These are phyloP conservation scores for Meteorus cinctellus DNA, from an alignment of 2,888 invertebrate species.

Conservation along the genomic window DNA sequence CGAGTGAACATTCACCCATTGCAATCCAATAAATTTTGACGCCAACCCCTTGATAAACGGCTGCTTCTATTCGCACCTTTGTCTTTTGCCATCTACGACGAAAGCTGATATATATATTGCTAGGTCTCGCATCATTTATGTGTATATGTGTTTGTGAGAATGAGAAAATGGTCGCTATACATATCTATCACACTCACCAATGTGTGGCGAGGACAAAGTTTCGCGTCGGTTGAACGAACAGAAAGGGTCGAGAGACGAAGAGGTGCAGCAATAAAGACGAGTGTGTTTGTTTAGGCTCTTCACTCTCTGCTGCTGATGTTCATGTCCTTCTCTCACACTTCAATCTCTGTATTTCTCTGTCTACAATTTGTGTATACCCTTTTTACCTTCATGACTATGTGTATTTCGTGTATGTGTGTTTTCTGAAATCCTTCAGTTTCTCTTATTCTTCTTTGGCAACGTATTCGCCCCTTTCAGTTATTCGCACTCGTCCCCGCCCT, in stretches of 20 bases:
- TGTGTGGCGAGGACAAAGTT: slow-evolving; percentile 55
- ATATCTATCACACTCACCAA: slow-evolving; percentile 33
- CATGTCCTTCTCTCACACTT: slow-evolving; percentile 35
- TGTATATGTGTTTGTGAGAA: slow-evolving; percentile 15
- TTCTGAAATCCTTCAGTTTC: slow-evolving; percentile 39
- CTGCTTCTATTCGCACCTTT: slow-evolving; percentile 33
- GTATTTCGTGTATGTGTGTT: slow-evolving; percentile 34
- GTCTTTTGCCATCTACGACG: slow-evolving; percentile 24
- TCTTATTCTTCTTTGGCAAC: slow-evolving; percentile 22
- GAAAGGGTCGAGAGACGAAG: slow-evolving; percentile 54
- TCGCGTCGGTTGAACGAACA: slow-evolving; percentile 50
- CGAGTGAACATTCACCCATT: slow-evolving; percentile 8
- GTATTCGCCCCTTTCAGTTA: slow-evolving; percentile 23
- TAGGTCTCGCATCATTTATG: slow-evolving; percentile 11
- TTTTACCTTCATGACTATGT: slow-evolving; percentile 32
- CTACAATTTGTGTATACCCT: slow-evolving; percentile 20
- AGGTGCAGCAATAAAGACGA: slow-evolving; percentile 70
- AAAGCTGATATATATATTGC: slow-evolving; percentile 22
- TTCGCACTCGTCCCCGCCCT: slow-evolving; percentile 30
- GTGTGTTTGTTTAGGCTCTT: slow-evolving; percentile 71
- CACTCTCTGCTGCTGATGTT: slow-evolving; percentile 57
- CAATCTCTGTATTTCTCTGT: slow-evolving; percentile 36
- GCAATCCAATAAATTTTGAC: slow-evolving; percentile 36
- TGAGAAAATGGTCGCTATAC: background rate
- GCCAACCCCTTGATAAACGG: slow-evolving; percentile 20